Conservation (phyloP, 2,888 invertebrate species). For the Coelopa pilipes region DNA sequence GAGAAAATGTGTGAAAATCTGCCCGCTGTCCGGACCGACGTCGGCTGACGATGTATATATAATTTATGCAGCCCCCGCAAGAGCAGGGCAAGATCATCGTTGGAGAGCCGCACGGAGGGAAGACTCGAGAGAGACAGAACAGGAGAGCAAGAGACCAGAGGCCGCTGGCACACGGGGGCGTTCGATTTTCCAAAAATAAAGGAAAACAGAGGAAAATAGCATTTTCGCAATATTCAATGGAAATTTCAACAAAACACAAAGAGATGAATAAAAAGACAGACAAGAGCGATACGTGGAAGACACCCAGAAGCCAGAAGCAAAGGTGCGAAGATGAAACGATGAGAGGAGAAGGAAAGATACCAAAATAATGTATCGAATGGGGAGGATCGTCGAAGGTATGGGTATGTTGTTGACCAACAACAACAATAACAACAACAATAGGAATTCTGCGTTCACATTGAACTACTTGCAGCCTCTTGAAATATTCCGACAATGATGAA, state of each 20-base stretch:
- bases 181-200: not conserved
- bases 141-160: not conserved
- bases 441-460: conserved; percentile 24
- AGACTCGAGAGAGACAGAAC: not conserved
- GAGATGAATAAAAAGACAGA: not conserved
- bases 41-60: conserved; percentile 3
- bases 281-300: not conserved
- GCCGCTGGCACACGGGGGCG: conserved; percentile 11
- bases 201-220: not conserved
- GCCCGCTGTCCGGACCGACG: not conserved
- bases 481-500: conserved; percentile 4
- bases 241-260: conserved; percentile 6
- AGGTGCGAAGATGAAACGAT: not conserved
- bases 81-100: not conserved
- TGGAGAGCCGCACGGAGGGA: conserved; percentile 4
- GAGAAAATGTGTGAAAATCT: conserved; percentile 22
- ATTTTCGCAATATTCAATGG: conserved; percentile 12
- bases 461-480: conserved; percentile 23
- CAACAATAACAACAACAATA: no score
- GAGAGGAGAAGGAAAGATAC: not conserved
- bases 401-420: no score
- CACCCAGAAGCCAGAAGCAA: not conserved
- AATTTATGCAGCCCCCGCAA: conserved; percentile 16
- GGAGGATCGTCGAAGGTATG: no score
- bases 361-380: no score